These are phyloP conservation scores for Napeogenes inachia DNA, from an alignment of 2,888 invertebrate genomes.

Conservation along the genomic window DNA sequence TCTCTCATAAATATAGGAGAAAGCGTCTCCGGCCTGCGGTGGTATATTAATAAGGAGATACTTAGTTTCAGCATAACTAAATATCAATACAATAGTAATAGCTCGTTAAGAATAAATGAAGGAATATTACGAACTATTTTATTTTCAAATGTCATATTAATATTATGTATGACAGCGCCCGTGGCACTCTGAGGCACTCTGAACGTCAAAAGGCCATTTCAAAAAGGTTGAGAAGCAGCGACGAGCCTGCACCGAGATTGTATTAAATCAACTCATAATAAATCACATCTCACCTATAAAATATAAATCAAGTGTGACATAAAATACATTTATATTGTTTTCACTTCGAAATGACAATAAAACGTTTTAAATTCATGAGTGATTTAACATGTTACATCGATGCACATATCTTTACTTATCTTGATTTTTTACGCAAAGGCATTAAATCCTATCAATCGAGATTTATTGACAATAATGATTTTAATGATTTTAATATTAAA, in stretches of 20 bases:
- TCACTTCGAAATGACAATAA: conserved; percentile 72
- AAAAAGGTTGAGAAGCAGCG: conserved; percentile 34
- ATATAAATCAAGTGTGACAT: conserved; percentile 71
- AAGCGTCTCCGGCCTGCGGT: conserved; percentile 16
- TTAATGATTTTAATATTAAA: conserved; percentile 33
- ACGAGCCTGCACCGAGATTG: conserved; percentile 50
- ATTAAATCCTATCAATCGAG: conserved; percentile 50
- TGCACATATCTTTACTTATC: conserved; percentile 47
- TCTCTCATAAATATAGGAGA: conserved; percentile 4
- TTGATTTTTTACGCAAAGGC: conserved; percentile 41
- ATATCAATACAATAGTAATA: conserved; percentile 26
- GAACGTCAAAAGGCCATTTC: conserved; percentile 34
- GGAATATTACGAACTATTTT: conserved; percentile 35
- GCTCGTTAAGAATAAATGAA: conserved; percentile 33
- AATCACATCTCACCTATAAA: conserved; percentile 74
- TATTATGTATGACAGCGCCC: conserved; percentile 40
- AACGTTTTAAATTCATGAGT: conserved; percentile 72
- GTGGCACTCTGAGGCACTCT: conserved; percentile 38
- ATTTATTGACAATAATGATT: conserved; percentile 49
- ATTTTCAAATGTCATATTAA: conserved; percentile 41
- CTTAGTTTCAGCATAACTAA: conserved; percentile 20
- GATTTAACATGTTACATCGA: conserved; percentile 62
- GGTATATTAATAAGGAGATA: conserved; percentile 17
- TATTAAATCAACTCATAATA: conserved; percentile 64
- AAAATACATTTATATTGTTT: conserved; percentile 76